These are phyloP conservation scores for Acleris literana DNA, from an alignment of 2,888 invertebrate genomes.

Conservation along the genomic window DNA sequence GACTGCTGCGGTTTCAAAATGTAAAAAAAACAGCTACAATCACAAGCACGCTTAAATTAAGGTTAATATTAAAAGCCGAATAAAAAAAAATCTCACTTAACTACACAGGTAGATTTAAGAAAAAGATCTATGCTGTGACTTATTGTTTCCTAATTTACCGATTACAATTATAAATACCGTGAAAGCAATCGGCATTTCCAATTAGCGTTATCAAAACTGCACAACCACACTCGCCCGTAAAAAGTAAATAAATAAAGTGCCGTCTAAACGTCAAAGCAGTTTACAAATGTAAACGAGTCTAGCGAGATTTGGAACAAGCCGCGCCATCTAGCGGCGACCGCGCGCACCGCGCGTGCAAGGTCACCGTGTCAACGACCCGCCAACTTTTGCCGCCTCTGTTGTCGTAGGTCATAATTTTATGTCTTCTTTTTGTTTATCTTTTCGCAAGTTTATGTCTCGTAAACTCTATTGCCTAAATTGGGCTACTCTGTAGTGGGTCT, in stretches of 20 bases:
- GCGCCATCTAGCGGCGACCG: slow-evolving; percentile 71
- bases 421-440: slow-evolving; percentile 84
- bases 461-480: slow-evolving; percentile 61
- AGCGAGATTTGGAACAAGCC: slow-evolving; percentile 40
- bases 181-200: not conserved
- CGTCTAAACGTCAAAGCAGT: slow-evolving; percentile 29
- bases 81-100: no score
- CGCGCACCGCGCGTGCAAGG: slow-evolving; percentile 64
- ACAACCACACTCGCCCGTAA: not conserved
- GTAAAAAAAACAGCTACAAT: no score
- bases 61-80: no score
- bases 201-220: not conserved
- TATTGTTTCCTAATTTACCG: no score
- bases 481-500: slow-evolving; percentile 32
- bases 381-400: slow-evolving; percentile 83
- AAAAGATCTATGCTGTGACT: no score
- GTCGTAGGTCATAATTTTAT: slow-evolving; percentile 84
- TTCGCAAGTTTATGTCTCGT: slow-evolving; percentile 79
- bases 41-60: no score
- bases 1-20: no score
- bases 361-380: slow-evolving; percentile 80
- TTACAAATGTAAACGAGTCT: slow-evolving; percentile 20
- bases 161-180: not conserved
- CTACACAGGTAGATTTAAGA: no score
- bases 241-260: slow-evolving; percentile 11